Evolutionary conservation across 2,888 invertebrate genomes (phyloP), one percentile per base, ranked within the genome.

Genomic region (Tethea ocularis): DNA sequence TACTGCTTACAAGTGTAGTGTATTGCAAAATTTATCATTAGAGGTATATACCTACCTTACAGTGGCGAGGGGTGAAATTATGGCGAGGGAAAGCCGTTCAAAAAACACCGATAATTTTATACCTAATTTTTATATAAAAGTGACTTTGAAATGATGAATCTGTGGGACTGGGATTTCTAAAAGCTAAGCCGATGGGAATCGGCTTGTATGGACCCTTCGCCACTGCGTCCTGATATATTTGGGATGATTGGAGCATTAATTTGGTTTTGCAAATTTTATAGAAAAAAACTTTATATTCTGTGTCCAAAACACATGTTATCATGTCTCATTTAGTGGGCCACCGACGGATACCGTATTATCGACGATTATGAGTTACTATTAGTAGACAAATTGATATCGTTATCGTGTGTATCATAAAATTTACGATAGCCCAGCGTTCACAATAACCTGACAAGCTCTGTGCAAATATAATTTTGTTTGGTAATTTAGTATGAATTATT

Each of bases 371-470:
- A 68, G 63, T 64, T 66, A 79, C 82, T 79, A 84, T 81, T 84
- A 84, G 78, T 77, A 82, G 80, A 84, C 87, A 86, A 87, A 88
- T 86, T 88, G 87, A 88, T 89, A 87, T 73, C 75, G 71, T 83
- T 89, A 89, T 88, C 89, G 67, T 46, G 58, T 69, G 67, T 82
- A 84, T 88, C 87, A 80, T 89, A 90, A 89, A 89, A 78, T 88
- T 87, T 87, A 89, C 80, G 86, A 87, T 80, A 82, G 68, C 72
- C 80, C 78, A 75, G 73, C 68, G 69, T 72, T 67, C 67, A 81
- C 84, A 87, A 87, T 85, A 70, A 74, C 72, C 75, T 78, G 80
- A 88, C 88, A 84, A 90, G 87, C 81, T 78, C 82, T 84, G 72
- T 73, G 86, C 80, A 88, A 91, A 91, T 86, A 91, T 84, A 76